These are phyloP conservation scores for Gnathonemus longibarbis DNA, from an alignment of 2,113 vertebrate species.

Conservation along the genomic window DNA sequence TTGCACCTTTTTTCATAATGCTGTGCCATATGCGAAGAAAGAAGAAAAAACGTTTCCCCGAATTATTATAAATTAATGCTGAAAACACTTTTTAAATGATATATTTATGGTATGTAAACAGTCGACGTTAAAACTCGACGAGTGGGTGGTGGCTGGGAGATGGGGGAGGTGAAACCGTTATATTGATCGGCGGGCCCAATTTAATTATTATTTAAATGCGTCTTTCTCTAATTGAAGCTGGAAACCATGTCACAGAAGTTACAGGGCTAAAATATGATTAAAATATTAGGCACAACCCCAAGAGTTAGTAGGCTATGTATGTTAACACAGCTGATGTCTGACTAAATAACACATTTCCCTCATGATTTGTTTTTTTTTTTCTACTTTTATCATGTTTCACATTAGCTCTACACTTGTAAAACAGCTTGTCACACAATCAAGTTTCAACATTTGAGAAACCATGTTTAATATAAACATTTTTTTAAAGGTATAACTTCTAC, in stretches of 20 bases:
- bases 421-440: too few relatives aligned
- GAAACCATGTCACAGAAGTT: background rate
- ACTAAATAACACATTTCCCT: background rate
- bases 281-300: background rate
- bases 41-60: background rate
- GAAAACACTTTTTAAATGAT: background rate
- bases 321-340: background rate
- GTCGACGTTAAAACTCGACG: background rate
- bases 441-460: too few relatives aligned
- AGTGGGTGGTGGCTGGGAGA: too few relatives aligned
- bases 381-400: too few relatives aligned
- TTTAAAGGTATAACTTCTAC: too few relatives aligned
- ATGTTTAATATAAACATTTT: too few relatives aligned
- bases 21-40: background rate
- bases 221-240: background rate
- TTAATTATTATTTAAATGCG: background rate
- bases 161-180: background rate
- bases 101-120: background rate
- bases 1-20: background rate
- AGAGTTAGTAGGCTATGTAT: background rate
- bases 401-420: too few relatives aligned
- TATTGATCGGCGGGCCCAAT: background rate
- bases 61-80: background rate
- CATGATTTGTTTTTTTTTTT: background rate
- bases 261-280: background rate